phyloP scores from a whole-genome alignment of 2,888 invertebrate species.

The Lissocephala sabroskyi region DNA sequence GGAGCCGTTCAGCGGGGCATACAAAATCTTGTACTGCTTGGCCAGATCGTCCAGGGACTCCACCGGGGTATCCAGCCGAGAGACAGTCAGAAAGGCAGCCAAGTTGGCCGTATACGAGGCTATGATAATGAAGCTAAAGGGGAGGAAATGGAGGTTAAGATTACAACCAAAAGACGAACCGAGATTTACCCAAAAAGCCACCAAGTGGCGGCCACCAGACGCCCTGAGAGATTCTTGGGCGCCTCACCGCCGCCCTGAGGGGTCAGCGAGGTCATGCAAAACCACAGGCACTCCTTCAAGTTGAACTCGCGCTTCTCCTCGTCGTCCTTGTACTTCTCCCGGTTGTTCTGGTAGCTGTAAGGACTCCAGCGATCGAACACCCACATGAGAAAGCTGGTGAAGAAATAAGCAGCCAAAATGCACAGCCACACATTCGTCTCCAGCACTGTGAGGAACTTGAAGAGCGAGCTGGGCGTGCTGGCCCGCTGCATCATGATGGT shows the following conservation, averaged over 20 bases:
- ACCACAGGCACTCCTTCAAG: conserved; percentile 97
- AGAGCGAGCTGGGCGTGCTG: conserved; percentile 90
- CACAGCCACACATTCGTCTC: conserved; percentile 98
- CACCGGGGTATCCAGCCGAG: conserved; percentile 92
- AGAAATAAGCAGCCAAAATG: conserved; percentile 94
- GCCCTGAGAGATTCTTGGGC: conserved; percentile 95
- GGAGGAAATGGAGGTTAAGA: not conserved
- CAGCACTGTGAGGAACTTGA: conserved; percentile 96
- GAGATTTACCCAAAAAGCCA: conserved; percentile 90
- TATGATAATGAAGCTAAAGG: conserved; percentile 89
- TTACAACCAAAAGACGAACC: not conserved
- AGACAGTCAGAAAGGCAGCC: conserved; percentile 96
- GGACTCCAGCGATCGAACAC: conserved; percentile 98
- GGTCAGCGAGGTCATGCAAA: conserved; percentile 98
- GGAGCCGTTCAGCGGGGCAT: conserved; percentile 91
- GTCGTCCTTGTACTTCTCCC: conserved; percentile 92
- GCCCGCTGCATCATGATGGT: conserved; percentile 96
- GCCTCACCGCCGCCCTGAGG: conserved; percentile 97
- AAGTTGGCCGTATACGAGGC: conserved; percentile 99
- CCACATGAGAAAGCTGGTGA: conserved; percentile 96
- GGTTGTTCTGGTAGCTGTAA: conserved; percentile 95
- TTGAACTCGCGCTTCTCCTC: conserved; percentile 96
- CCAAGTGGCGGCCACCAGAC: conserved; percentile 97
- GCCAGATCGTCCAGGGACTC: conserved; percentile 95
- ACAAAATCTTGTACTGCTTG: conserved; percentile 96